Percentiles rank a stretch among this genome's conserved stretches.
Conservation (phyloP, 2,797 vertebrate genomes). For the Falco peregrinus region DNA sequence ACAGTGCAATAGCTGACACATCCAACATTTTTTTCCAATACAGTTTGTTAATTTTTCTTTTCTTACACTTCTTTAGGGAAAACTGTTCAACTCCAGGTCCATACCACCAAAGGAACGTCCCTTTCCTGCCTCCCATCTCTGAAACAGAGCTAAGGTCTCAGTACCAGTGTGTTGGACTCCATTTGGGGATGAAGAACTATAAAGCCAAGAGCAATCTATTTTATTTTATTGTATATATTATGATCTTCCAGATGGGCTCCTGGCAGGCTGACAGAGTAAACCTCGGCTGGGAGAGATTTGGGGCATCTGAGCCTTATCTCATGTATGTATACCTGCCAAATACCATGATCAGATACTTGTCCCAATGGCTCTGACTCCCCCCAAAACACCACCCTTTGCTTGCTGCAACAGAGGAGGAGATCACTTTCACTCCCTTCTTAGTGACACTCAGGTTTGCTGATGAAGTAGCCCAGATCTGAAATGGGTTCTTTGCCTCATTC, state of each 20-base stretch:
- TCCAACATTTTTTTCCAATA: not conserved
- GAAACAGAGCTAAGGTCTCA: not conserved
- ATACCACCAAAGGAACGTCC: not conserved
- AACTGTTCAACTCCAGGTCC: not conserved
- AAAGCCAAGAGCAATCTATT: slow-evolving; percentile 5
- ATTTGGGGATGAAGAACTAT: not conserved
- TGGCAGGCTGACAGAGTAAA: slow-evolving; percentile 27
- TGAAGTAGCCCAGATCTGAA: not conserved
- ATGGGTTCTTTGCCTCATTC: not conserved
- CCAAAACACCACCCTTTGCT: not conserved
- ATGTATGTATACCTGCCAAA: not conserved
- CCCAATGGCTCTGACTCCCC: not conserved
- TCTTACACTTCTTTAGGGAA: not conserved
- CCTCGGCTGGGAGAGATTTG: slow-evolving; percentile 3
- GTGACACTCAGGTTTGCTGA: not conserved
- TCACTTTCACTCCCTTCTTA: not conserved
- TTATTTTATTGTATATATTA: slow-evolving; percentile 4
- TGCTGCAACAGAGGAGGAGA: not conserved
- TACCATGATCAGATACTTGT: not conserved
- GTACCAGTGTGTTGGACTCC: not conserved
- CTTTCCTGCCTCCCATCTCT: not conserved
- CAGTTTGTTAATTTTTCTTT: not conserved
- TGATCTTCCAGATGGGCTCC: not conserved
- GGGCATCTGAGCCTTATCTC: slow-evolving; percentile 1
- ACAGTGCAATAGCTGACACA: not conserved